Percentiles rank a stretch among this genome's conserved stretches.
These are phyloP conservation scores for Drosophila algonquin DNA, from an alignment of 2,888 invertebrate genomes.

Conservation along the genomic window DNA sequence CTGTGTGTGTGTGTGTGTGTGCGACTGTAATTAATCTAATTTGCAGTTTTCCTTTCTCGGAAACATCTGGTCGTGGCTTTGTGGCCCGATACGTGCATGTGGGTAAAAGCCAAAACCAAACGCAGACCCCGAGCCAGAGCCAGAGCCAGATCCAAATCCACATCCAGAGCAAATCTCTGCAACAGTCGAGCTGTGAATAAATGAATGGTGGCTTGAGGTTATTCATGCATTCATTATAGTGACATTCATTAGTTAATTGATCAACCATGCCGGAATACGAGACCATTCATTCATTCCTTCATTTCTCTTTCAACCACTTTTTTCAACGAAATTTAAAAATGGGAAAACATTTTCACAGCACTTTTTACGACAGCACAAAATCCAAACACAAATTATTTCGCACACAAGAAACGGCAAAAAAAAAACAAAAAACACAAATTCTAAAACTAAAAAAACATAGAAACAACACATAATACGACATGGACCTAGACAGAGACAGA, in stretches of 20 bases:
- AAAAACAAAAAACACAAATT: conserved; percentile 15
- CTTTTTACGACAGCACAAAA: conserved; percentile 40
- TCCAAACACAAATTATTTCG: conserved; percentile 47
- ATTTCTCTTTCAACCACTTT: conserved; percentile 11
- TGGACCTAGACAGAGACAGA: conserved; percentile 6
- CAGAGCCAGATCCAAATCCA: background rate
- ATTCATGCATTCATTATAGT: conserved; percentile 48
- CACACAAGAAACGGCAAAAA: conserved; percentile 25
- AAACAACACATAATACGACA: conserved; percentile 33
- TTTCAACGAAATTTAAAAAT: conserved; percentile 5
- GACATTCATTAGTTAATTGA: conserved; percentile 55
- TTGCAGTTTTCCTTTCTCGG: conserved; percentile 21
- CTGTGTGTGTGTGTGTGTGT: conserved; percentile 25
- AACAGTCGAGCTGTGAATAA: background rate
- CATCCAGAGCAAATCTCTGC: background rate
- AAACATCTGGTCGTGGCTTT: conserved; percentile 24
- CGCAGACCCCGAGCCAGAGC: background rate
- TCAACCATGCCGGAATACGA: conserved; percentile 39
- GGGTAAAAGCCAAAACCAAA: conserved; percentile 18
- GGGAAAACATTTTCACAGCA: background rate
- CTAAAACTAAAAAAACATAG: conserved; percentile 5
- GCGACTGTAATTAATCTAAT: conserved; percentile 57
- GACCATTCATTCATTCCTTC: conserved; percentile 7
- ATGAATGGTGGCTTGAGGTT: conserved; percentile 18
- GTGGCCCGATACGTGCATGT: conserved; percentile 47